Percentiles rank a stretch among this genome's conserved stretches.
Evolutionary conservation across 1,140 invertebrate genomes (phyloP).

Genomic region (Catajapyx aquilonaris): DNA sequence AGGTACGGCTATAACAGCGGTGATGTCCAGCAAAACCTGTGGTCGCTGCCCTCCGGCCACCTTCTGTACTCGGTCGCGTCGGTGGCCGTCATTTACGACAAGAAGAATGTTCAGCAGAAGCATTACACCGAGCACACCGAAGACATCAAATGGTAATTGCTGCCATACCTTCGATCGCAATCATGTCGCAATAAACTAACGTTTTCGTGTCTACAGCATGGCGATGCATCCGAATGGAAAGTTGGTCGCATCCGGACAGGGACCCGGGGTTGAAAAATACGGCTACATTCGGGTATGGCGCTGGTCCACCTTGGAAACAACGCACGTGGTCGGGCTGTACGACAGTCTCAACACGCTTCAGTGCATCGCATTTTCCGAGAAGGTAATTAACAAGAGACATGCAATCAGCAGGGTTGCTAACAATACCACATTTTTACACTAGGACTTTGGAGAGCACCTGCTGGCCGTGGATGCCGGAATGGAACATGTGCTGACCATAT

Average conservation of each 20-base stretch:
- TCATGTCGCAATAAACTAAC: background rate
- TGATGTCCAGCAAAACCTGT: slow-evolving; percentile 67
- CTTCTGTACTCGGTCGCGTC: slow-evolving; percentile 81
- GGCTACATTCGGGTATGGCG: slow-evolving; percentile 90
- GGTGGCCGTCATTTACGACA: slow-evolving; percentile 74
- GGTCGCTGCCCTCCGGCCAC: slow-evolving; percentile 78
- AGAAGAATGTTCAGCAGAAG: slow-evolving; percentile 70
- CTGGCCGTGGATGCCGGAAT: slow-evolving; percentile 62
- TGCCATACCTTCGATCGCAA: background rate
- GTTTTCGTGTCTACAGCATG: slow-evolving; percentile 32
- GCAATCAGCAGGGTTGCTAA: no score
- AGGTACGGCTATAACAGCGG: slow-evolving; percentile 82
- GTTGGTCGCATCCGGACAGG: slow-evolving; percentile 76
- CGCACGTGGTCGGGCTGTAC: slow-evolving; percentile 78
- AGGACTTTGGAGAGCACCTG: slow-evolving; percentile 69
- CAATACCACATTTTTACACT: no score
- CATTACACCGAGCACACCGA: slow-evolving; percentile 88
- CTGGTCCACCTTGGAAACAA: slow-evolving; percentile 68
- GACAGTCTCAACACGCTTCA: slow-evolving; percentile 77
- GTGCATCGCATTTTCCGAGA: slow-evolving; percentile 71
- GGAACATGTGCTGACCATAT: slow-evolving; percentile 66
- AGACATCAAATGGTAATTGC: slow-evolving; percentile 47
- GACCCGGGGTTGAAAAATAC: slow-evolving; percentile 57
- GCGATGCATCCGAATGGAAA: slow-evolving; percentile 77
- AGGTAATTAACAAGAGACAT: no score